These are phyloP conservation scores for Himalopsyche tibetana DNA, from an alignment of 2,888 invertebrate genomes.

Conservation along the genomic window DNA sequence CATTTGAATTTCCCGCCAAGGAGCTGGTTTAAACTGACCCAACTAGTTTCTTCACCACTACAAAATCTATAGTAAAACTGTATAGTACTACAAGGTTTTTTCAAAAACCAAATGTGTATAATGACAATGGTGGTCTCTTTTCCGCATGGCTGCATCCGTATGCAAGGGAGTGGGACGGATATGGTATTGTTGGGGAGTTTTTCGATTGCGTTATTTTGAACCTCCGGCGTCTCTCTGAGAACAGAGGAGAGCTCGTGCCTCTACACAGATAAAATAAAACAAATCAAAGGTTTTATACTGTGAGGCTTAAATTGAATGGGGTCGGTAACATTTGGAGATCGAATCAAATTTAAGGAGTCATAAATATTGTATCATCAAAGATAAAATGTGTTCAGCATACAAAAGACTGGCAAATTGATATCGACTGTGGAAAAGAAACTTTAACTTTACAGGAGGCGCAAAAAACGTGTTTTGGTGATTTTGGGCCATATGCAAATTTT, in stretches of 20 bases:
- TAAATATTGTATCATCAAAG: no score
- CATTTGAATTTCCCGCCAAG: slow-evolving; percentile 42
- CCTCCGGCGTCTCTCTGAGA: slow-evolving; percentile 31
- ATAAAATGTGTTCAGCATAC: no score
- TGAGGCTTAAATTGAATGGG: not conserved
- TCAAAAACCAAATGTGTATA: not conserved
- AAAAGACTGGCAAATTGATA: no score
- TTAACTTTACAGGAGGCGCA: no score
- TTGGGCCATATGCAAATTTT: no score
- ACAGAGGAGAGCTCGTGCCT: slow-evolving; percentile 46
- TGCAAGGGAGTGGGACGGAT: not conserved
- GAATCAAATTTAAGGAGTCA: not conserved
- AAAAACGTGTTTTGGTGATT: no score
- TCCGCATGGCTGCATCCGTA: not conserved
- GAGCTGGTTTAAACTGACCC: slow-evolving; percentile 12
- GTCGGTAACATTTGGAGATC: not conserved
- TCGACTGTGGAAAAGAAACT: no score
- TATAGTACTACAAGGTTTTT: slow-evolving; percentile 26
- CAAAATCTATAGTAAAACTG: slow-evolving; percentile 9
- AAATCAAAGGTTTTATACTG: slow-evolving; percentile 13
- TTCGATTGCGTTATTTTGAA: slow-evolving; percentile 25
- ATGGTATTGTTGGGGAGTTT: not conserved
- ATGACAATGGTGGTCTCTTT: slow-evolving; percentile 3
- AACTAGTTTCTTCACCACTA: slow-evolving; percentile 15
- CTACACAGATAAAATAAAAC: slow-evolving; percentile 29